Conservation (phyloP, 2,113 vertebrate genomes). For the Bettongia penicillata region DNA sequence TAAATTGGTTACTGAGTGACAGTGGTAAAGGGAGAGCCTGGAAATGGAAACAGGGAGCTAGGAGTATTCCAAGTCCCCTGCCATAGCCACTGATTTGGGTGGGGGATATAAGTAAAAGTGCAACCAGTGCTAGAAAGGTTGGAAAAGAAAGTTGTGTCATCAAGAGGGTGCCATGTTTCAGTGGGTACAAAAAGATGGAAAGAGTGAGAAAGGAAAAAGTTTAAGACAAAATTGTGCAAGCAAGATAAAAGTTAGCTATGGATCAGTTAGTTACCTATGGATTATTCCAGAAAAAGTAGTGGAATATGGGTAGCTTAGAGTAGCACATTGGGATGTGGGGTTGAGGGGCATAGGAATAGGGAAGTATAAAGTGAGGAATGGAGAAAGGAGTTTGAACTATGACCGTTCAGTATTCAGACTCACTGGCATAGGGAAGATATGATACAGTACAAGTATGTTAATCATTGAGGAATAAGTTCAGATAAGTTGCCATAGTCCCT, state of each 20-base stretch:
- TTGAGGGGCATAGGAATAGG: not conserved
- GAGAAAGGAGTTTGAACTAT: not conserved
- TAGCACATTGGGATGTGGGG: not conserved
- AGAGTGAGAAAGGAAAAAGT: not conserved
- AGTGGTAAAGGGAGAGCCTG: not conserved
- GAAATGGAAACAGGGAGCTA: not conserved
- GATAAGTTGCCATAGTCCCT: not conserved
- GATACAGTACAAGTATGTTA: not conserved
- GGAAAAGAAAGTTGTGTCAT: not conserved
- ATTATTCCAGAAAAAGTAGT: not conserved
- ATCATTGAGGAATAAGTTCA: not conserved
- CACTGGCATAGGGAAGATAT: not conserved
- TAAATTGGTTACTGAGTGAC: not conserved
- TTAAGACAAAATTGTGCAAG: not conserved
- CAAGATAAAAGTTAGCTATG: not conserved
- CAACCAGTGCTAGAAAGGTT: not conserved
- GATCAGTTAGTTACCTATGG: not conserved
- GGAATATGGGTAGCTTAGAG: not conserved
- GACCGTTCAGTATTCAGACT: not conserved
- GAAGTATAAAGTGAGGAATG: not conserved
- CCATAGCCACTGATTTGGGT: not conserved
- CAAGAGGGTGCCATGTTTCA: not conserved
- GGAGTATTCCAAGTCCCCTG: not conserved
- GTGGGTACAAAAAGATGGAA: not conserved
- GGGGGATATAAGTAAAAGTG: not conserved